These are phyloP conservation scores for Scaptodrosophila latifasciaeformis DNA, from an alignment of 2,888 invertebrate species.

Conservation along the genomic window DNA sequence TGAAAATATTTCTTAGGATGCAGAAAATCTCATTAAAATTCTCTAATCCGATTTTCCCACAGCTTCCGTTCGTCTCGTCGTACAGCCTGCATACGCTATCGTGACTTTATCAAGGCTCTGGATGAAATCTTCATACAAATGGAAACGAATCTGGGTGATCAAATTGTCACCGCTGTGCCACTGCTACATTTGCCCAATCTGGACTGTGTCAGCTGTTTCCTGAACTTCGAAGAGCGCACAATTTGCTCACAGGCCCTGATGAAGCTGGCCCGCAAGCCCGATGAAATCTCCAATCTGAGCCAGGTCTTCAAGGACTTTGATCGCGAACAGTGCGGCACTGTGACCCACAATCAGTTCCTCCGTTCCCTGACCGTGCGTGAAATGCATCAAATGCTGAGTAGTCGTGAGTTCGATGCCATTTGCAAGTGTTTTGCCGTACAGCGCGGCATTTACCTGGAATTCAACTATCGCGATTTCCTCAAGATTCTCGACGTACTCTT, in stretches of 20 bases:
- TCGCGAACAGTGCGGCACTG: conserved; percentile 80
- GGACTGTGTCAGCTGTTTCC: conserved; percentile 79
- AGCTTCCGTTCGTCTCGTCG: conserved; percentile 81
- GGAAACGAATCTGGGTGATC: conserved; percentile 80
- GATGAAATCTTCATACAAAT: conserved; percentile 83
- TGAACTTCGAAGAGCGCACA: conserved; percentile 84
- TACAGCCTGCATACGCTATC: conserved; percentile 80
- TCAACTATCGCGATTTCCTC: conserved; percentile 83
- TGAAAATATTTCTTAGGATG: no score
- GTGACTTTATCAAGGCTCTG: conserved; percentile 80
- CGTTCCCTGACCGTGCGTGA: conserved; percentile 81
- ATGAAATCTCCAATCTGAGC: conserved; percentile 81
- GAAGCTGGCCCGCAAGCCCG: conserved; percentile 81
- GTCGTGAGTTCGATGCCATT: conserved; percentile 81
- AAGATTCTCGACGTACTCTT: conserved; percentile 81
- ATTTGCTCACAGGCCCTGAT: conserved; percentile 80
- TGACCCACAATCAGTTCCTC: conserved; percentile 80
- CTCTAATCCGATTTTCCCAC: conserved; percentile 2
- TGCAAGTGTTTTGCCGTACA: conserved; percentile 84
- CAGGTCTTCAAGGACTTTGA: conserved; percentile 84
- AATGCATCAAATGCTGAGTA: conserved; percentile 80
- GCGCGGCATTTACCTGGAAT: conserved; percentile 78
- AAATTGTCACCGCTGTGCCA: conserved; percentile 82
- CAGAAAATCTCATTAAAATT: no score
- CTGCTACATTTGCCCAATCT: conserved; percentile 82